A percentile compares a stretch with the other conserved stretches of the same genome.
Evolutionary conservation across 2,888 invertebrate species (phyloP).

Genomic region (Leucophenga maculata): DNA sequence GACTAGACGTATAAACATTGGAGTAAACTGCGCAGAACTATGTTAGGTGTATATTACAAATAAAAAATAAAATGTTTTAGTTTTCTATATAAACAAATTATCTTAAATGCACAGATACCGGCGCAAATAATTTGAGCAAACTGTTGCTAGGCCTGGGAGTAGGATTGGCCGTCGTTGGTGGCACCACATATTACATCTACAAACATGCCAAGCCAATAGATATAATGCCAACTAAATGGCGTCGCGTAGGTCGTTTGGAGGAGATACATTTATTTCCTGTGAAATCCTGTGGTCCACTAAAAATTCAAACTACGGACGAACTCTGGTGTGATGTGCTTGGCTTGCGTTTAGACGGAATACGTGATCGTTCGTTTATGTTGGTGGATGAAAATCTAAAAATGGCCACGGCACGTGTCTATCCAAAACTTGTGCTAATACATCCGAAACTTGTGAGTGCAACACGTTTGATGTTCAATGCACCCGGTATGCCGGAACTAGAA

Average conservation of each 20-base stretch:
- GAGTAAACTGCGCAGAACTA: too few species aligned
- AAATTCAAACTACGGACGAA: conserved; percentile 38
- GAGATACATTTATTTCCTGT: conserved; percentile 63
- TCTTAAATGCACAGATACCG: not conserved
- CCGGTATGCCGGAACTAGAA: conserved; percentile 74
- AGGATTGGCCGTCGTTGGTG: conserved; percentile 51
- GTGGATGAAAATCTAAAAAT: conserved; percentile 60
- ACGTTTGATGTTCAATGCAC: conserved; percentile 74
- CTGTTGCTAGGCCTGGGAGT: conserved; percentile 48
- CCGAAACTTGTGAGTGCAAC: conserved; percentile 64
- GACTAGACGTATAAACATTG: too few species aligned
- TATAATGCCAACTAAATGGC: conserved; percentile 65
- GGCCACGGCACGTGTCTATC: conserved; percentile 66
- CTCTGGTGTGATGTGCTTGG: conserved; percentile 63
- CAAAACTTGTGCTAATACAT: conserved; percentile 60
- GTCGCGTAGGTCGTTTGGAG: conserved; percentile 60
- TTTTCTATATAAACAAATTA: too few species aligned
- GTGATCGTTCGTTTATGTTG: conserved; percentile 67
- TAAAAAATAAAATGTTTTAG: too few species aligned
- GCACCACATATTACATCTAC: conserved; percentile 55
- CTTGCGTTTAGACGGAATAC: conserved; percentile 50
- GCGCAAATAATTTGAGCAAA: not conserved
- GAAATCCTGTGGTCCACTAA: conserved; percentile 64
- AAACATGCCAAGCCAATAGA: conserved; percentile 47
- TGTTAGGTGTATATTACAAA: too few species aligned